Base-by-base conservation (phyloP, 2,888 invertebrate species). In the Patella caerulea region DNA sequence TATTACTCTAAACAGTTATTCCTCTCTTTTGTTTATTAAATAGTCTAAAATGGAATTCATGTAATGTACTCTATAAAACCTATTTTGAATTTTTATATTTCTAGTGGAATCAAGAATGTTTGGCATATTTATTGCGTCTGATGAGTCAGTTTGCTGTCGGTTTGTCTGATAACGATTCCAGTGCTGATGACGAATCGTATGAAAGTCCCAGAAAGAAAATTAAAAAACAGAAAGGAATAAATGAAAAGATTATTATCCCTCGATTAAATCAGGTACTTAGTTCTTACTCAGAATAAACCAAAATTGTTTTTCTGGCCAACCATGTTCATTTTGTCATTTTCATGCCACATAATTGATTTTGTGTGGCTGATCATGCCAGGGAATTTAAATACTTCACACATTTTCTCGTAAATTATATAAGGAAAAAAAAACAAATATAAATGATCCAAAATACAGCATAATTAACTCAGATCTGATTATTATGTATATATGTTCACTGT, bases 71-170 rank as follows among this genome's bases (percentile, higher is more conserved):
- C 4, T 29, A 29, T 71, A 4, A 34, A 34, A 34, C 4, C 34
- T 34, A 34, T 34, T 34, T 34, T 34, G 34, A 4, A 34, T 34
- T 54, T 73, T 74, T 75, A 54, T 65, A 75, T 75, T 81, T 83
- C 54, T 84, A 98, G 92, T 98, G 98, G 98, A 95, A 97, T 77
- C 97, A 97, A 90, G 98, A 98, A 90, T 98, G 97, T 88, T 93
- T 98, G 53, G 97, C 97, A 4, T 95, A 96, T 83, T 92, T 98
- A 14, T 91, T 98, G 75, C 96, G 97, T 88, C 94, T 97, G 82
- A 92, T 98, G 12, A 97, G 96, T 91, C 95, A 97, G 81, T 94
- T 98, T 75, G 97, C 97, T 0, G 95, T 97, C 14, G 93, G 88
- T 65, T 87, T 85, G 24, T 85, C 87, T 7, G 90, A 91, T 81